phyloP scores from a whole-genome alignment of 2,113 vertebrate species.

The Lichenostomus cassidix region DNA sequence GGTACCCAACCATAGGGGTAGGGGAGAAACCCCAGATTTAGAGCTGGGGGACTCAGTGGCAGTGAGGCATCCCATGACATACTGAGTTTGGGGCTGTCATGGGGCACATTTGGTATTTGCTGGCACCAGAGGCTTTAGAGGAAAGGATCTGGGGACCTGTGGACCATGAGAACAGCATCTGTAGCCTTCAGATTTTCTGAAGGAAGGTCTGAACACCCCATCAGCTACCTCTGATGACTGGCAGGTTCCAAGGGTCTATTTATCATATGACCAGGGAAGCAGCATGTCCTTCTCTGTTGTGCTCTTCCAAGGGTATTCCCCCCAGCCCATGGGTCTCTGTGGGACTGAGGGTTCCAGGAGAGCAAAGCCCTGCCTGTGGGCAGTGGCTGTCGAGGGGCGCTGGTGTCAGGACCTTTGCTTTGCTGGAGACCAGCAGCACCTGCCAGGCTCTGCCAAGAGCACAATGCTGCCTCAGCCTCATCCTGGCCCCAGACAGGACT shows the following conservation, averaged over 20 bases:
- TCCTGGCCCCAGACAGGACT: neutral
- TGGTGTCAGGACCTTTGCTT: neutral
- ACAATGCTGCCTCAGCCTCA: neutral
- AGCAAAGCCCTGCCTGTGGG: neutral
- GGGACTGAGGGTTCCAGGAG: neutral
- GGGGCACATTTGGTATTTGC: fast-evolving
- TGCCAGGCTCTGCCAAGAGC: neutral
- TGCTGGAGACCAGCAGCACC: neutral
- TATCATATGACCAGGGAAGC: neutral
- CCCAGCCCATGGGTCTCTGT: fast-evolving
- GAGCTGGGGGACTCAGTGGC: neutral
- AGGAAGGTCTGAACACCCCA: neutral
- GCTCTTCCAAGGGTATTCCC: neutral
- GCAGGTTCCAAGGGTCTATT: neutral
- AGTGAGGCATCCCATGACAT: neutral
- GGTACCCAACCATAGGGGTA: neutral
- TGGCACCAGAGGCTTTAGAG: neutral
- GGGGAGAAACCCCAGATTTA: neutral
- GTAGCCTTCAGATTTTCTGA: neutral
- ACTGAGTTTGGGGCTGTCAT: neutral
- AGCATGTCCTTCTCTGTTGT: fast-evolving
- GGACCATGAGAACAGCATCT: neutral
- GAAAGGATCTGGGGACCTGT: neutral
- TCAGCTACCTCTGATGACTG: neutral
- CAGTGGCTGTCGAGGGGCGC: fast-evolving